Conservation (phyloP, 2,888 invertebrate species). For the Eumerus sabulonum region DNA sequence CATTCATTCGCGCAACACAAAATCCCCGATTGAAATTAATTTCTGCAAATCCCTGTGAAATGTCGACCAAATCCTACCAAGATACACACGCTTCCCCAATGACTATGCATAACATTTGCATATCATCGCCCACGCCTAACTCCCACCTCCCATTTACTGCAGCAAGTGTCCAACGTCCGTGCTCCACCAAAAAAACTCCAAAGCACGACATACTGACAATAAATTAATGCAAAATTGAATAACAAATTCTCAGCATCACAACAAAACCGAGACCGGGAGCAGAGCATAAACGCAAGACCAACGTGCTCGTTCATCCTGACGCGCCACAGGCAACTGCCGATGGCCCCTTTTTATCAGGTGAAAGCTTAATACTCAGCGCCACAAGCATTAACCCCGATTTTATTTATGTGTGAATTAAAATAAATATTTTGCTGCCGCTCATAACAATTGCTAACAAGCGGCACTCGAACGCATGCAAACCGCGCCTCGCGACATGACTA, state of each 20-base stretch:
- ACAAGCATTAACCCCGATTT: slow-evolving; percentile 68
- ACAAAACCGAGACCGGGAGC: slow-evolving; percentile 49
- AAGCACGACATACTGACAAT: slow-evolving; percentile 33
- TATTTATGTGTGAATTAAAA: slow-evolving; percentile 69
- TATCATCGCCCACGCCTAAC: slow-evolving; percentile 22
- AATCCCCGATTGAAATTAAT: slow-evolving; percentile 66
- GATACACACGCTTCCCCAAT: slow-evolving; percentile 14
- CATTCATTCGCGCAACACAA: slow-evolving; percentile 50
- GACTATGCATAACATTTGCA: slow-evolving; percentile 59
- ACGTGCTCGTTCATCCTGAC: neutral
- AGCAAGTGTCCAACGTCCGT: slow-evolving; percentile 43
- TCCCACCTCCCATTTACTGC: slow-evolving; percentile 15
- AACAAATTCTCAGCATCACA: slow-evolving; percentile 66
- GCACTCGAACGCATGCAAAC: slow-evolving; percentile 55
- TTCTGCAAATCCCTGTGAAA: slow-evolving; percentile 62
- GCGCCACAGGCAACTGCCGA: neutral
- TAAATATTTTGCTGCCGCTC: slow-evolving; percentile 49
- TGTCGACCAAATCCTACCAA: slow-evolving; percentile 53
- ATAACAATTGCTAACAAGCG: slow-evolving; percentile 63
- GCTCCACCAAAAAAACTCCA: slow-evolving; percentile 32
- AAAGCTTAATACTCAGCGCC: slow-evolving; percentile 63
- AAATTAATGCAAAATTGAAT: slow-evolving; percentile 67
- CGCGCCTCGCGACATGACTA: slow-evolving; percentile 50
- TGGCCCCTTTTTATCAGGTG: slow-evolving; percentile 52
- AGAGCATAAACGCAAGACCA: slow-evolving; percentile 20